Base-by-base conservation (phyloP, 64 coral and sea anemone species). In the Acropora tenuis region DNA sequence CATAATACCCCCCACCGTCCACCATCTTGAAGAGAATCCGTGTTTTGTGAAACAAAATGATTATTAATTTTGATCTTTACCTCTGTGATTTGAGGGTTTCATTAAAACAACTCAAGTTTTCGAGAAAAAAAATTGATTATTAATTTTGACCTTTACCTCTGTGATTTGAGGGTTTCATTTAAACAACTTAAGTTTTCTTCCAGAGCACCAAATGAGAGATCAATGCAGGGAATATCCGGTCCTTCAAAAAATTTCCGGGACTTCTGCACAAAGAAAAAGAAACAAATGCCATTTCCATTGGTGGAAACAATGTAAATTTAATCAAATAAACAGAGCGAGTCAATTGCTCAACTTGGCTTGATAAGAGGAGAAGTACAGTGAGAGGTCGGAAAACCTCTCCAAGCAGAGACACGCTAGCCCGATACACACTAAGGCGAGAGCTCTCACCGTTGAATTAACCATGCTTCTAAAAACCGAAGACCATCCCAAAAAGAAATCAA, bases 161-260 rank as follows among this genome's bases (percentile, higher is more conserved):
- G 82, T 9, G 46, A 85, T 30, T 50, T 71, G 2, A 85, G 65
- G 6, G 82, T 85, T 72, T 69, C 65, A 49, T 85, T 72, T 8
- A 85, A 71, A 46, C 65, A 48, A 68, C 44, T 19, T 18, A 85
- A 48, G 45, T 65, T 85, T 71, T 85, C 60, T 46, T 85, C 82
- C 2, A 85, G 82, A 19, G 63, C 47, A 85, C 63, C 82, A 20
- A 85, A 85, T 20, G 82, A 85, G 5, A 85, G 15, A 43, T 71
- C 63, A 45, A 85, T 49, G 8, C 45, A 7, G 9, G 82, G 82
- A 13, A 85, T 2, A 7, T 49, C 45, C 45, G 72, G 9, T 20
- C 46, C 82, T 69, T 69, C 63, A 20, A 71, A 8, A 6, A 85
- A 48, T 15, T 85, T 85, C 20, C 63, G 82, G 1, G 82, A 85